phyloP scores from a whole-genome alignment of 1,140 invertebrate species.

The Cherax quadricarinatus region DNA sequence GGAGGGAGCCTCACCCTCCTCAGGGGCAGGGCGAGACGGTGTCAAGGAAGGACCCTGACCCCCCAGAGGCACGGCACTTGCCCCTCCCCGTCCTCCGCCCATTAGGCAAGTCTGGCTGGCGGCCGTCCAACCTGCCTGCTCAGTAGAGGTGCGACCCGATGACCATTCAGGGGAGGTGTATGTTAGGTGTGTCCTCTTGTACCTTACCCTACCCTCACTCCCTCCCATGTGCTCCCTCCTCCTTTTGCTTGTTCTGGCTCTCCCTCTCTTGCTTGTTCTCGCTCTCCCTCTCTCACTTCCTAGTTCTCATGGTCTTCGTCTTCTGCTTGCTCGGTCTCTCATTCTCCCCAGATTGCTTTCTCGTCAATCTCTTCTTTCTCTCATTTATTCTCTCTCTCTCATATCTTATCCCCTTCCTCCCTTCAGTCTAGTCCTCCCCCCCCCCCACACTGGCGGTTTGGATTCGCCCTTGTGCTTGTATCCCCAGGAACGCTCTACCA shows the following conservation, averaged over 20 bases:
- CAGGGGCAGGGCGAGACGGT: not conserved
- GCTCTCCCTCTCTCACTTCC: not conserved
- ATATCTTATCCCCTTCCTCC: not conserved
- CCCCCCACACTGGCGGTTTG: no score
- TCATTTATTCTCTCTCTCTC: not conserved
- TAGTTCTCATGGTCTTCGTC: not conserved
- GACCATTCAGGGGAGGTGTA: constrained; percentile 31
- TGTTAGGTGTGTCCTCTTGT: not conserved
- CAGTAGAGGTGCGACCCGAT: constrained; percentile 40
- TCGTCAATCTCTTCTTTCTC: not conserved
- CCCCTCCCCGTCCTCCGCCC: constrained; percentile 22
- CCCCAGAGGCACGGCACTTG: constrained; percentile 7
- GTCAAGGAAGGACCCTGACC: not conserved
- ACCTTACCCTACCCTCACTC: constrained; percentile 25
- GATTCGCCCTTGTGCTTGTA: no score
- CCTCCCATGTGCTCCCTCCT: constrained; percentile 34
- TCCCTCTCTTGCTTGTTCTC: not conserved
- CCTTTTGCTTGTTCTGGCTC: not conserved
- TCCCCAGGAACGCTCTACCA: no score
- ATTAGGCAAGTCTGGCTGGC: constrained; percentile 22
- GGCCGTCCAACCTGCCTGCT: constrained; percentile 24
- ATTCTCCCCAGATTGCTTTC: not conserved
- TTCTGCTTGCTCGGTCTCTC: not conserved
- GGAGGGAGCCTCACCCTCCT: no score
- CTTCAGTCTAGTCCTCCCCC: not conserved